phyloP scores from a whole-genome alignment of 1,140 invertebrate species.

The Calosoma granatense region DNA sequence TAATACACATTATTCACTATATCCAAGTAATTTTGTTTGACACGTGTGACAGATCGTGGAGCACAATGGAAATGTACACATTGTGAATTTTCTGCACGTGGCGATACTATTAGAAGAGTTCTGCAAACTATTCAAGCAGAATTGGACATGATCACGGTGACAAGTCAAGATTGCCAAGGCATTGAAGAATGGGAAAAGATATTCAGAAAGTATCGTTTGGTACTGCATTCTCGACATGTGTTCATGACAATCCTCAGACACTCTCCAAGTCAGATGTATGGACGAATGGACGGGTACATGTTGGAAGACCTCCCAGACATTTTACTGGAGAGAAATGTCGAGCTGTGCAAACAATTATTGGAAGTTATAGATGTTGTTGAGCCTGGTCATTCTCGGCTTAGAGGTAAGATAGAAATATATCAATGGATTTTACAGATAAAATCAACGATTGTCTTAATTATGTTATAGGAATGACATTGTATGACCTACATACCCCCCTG shows the following conservation, averaged over 20 bases:
- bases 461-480: constrained; percentile 59
- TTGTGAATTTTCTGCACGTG: constrained; percentile 51
- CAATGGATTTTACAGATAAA: too few relatives aligned
- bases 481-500: constrained; percentile 66
- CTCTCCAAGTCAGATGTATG: constrained; percentile 63
- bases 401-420: constrained; percentile 54
- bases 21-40: background rate
- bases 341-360: constrained; percentile 57
- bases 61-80: constrained; percentile 62
- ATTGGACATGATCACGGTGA: constrained; percentile 40
- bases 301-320: constrained; percentile 60
- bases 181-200: constrained; percentile 44
- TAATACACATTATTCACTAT: background rate
- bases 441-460: too few relatives aligned
- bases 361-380: constrained; percentile 59
- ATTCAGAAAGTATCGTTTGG: constrained; percentile 47
- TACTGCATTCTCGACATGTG: constrained; percentile 63
- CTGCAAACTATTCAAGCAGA: constrained; percentile 51
- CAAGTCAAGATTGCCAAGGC: constrained; percentile 28
- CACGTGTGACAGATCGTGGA: constrained; percentile 45
- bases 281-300: constrained; percentile 56
- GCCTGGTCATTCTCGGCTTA: constrained; percentile 60
- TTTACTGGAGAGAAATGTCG: constrained; percentile 61
- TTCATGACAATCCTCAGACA: constrained; percentile 51
- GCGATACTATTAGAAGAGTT: constrained; percentile 45